Conservation (phyloP, 2,113 vertebrate species). For the Platichthys stellatus region DNA sequence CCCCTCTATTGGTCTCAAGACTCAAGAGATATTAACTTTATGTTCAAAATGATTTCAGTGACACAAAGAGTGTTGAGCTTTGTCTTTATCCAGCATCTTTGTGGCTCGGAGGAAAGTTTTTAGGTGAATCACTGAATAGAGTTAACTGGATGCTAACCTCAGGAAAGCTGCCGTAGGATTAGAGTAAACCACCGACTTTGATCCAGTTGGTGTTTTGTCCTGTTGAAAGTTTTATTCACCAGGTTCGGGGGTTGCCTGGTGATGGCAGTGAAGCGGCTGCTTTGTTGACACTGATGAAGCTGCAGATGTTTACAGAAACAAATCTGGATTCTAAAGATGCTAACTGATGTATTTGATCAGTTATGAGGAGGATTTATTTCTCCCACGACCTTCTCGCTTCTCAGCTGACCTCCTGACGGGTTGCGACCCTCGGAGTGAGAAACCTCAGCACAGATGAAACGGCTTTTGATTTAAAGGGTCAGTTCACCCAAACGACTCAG, state of each 20-base stretch:
- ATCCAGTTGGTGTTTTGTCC: neutral
- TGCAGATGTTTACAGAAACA: neutral
- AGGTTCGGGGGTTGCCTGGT: neutral
- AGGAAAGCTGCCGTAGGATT: too few relatives aligned
- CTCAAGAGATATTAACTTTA: too few relatives aligned
- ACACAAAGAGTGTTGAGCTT: too few relatives aligned
- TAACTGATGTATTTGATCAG: conserved; percentile 2
- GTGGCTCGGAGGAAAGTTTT: too few relatives aligned
- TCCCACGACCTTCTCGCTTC: conserved; percentile 55
- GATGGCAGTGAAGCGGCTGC: neutral
- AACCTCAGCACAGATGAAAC: conserved; percentile 10
- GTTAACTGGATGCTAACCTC: too few relatives aligned
- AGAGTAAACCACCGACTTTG: neutral
- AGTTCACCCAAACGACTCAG: neutral
- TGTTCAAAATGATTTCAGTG: too few relatives aligned
- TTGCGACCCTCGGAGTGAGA: conserved; percentile 26
- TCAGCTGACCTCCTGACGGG: conserved; percentile 28
- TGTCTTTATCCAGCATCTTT: too few relatives aligned
- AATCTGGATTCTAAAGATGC: conserved; percentile 4
- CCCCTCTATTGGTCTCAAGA: too few relatives aligned
- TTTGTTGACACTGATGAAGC: neutral
- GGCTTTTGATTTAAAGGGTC: conserved; percentile 35
- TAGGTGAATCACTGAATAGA: too few relatives aligned
- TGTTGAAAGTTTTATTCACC: neutral
- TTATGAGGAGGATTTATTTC: conserved; percentile 25